Evolutionary conservation across 2,113 vertebrate species (phyloP).

Genomic region (Sebastes fasciatus): DNA sequence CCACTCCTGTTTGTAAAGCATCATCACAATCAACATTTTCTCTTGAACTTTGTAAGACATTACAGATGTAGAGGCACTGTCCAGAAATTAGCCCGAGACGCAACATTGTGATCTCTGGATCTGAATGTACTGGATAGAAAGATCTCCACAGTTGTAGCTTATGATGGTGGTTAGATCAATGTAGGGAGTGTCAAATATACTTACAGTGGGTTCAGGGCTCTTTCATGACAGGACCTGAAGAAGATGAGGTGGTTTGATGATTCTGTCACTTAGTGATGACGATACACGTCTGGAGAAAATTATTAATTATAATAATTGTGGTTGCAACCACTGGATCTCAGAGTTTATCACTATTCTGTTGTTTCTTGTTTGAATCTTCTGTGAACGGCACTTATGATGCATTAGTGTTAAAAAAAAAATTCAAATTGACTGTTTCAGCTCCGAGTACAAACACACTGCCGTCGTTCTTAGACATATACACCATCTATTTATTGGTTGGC

Average conservation of each 20-base stretch:
- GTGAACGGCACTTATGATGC: not conserved
- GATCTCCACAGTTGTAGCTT: constrained; percentile 8
- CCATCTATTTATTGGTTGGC: not conserved
- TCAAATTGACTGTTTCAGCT: not conserved
- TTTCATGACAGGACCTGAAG: not conserved
- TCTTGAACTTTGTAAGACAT: constrained; percentile 14
- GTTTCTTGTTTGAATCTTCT: not conserved
- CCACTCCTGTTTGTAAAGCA: constrained; percentile 60
- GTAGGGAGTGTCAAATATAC: not conserved
- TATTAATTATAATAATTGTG: not conserved
- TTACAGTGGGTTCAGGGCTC: not conserved
- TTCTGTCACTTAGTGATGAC: not conserved
- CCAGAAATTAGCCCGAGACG: constrained; percentile 11
- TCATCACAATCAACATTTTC: constrained; percentile 53
- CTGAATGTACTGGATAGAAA: constrained; percentile 4
- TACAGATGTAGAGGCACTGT: constrained; percentile 41
- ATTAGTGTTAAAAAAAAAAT: not conserved
- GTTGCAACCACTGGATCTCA: not conserved
- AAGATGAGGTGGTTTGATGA: not conserved
- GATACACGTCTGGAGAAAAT: not conserved
- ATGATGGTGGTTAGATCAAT: constrained; percentile 7
- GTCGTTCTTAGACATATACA: not conserved
- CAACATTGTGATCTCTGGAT: constrained; percentile 20
- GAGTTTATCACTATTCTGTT: not conserved
- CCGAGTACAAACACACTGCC: not conserved